Conservation (phyloP, 2,888 invertebrate genomes). For the Empis livida region DNA sequence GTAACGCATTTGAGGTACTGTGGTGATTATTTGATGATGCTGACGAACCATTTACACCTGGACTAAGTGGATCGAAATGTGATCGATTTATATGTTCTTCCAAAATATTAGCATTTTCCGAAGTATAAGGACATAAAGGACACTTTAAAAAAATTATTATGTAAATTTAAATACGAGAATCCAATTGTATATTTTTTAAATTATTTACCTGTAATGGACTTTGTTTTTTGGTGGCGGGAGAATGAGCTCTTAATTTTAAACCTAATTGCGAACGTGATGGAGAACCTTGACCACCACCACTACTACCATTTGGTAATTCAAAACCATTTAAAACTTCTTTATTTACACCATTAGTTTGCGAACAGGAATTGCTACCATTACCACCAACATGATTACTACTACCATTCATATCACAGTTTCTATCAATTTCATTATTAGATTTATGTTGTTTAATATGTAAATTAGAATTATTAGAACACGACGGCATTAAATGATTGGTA, state of each 20-base stretch:
- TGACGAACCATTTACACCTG: constrained; percentile 31
- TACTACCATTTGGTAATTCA: constrained; percentile 16
- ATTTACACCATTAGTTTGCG: constrained; percentile 4
- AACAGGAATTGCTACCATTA: background rate
- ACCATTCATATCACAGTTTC: constrained; percentile 18
- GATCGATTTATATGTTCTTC: constrained; percentile 76
- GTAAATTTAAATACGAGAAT: too few relatives aligned
- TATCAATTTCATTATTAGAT: constrained; percentile 19
- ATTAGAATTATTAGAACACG: constrained; percentile 11
- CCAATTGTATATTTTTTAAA: background rate
- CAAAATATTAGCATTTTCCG: constrained; percentile 56
- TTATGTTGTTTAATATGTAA: background rate
- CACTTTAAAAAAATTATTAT: constrained; percentile 41
- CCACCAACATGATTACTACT: constrained; percentile 6
- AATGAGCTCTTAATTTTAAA: constrained; percentile 49
- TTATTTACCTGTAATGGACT: constrained; percentile 12
- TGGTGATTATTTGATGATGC: constrained; percentile 31
- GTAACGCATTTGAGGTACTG: constrained; percentile 42
- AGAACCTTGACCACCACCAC: constrained; percentile 46
- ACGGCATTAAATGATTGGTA: constrained; percentile 4
- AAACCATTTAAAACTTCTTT: constrained; percentile 13
- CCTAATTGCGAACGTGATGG: constrained; percentile 59
- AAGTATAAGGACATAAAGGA: constrained; percentile 63
- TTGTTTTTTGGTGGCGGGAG: constrained; percentile 27
- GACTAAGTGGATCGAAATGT: constrained; percentile 46